Percentiles rank a stretch among this genome's conserved stretches.
Conservation (phyloP, 2,888 invertebrate species). For the Dynastes tityus region DNA sequence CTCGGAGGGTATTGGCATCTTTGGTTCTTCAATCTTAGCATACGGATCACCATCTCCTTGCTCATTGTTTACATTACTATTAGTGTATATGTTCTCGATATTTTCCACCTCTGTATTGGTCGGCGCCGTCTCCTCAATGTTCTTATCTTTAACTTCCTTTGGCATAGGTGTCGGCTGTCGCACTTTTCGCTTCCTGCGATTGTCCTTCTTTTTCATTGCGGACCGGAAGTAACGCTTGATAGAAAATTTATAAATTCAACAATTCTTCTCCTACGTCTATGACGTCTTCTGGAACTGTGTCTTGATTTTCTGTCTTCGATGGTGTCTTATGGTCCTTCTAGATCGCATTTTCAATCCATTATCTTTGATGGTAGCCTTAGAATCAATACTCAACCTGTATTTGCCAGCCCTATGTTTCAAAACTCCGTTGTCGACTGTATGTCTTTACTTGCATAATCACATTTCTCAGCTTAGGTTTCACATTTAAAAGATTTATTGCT, state of each 20-base stretch:
- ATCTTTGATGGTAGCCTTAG: neutral
- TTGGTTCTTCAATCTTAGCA: neutral
- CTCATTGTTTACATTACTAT: constrained; percentile 1
- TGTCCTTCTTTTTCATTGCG: neutral
- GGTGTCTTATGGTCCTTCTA: constrained; percentile 1
- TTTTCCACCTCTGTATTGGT: neutral
- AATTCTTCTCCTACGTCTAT: neutral
- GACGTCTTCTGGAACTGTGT: neutral
- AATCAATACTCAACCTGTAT: constrained; percentile 31
- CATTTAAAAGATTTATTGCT: constrained; percentile 50
- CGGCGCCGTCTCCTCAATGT: neutral
- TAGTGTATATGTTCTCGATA: neutral
- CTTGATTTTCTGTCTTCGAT: constrained; percentile 21
- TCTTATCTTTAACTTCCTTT: neutral
- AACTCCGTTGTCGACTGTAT: constrained; percentile 54
- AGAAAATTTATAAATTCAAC: constrained; percentile 6
- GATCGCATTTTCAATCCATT: neutral
- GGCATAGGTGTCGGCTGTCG: constrained; percentile 27
- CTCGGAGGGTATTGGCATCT: constrained; percentile 27
- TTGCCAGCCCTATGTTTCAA: constrained; percentile 53
- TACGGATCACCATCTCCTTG: neutral
- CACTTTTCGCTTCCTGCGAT: neutral
- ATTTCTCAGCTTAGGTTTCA: constrained; percentile 52
- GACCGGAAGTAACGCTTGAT: neutral
- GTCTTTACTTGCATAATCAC: constrained; percentile 53